A percentile compares a stretch with the other conserved stretches of the same genome.
Conservation (phyloP, 2,113 vertebrate genomes). For the Toxotes chatareus region DNA sequence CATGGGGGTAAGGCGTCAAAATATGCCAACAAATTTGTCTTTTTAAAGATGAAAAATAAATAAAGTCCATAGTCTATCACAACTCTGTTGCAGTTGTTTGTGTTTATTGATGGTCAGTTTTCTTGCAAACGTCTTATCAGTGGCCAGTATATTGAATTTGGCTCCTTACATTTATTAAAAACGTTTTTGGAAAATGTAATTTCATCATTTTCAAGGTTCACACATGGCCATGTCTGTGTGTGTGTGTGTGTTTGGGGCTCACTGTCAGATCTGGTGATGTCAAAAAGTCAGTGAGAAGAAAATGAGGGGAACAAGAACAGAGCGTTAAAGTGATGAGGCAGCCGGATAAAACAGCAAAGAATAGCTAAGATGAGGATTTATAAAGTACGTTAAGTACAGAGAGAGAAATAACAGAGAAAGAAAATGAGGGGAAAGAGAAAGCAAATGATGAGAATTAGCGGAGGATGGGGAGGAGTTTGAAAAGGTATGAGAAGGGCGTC, state of each 20-base stretch:
- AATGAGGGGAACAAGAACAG: constrained; percentile 49
- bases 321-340: not conserved
- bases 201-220: no score
- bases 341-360: not conserved
- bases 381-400: not conserved
- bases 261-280: constrained; percentile 33
- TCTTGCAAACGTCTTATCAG: no score
- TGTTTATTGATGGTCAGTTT: no score
- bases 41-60: no score
- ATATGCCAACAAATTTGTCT: no score
- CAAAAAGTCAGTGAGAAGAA: constrained; percentile 30
- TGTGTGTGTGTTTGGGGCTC: not conserved
- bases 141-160: no score
- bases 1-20: no score
- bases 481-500: not conserved
- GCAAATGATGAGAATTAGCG: not conserved
- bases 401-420: not conserved
- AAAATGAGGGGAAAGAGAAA: not conserved
- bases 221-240: no score
- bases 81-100: no score
- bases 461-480: not conserved
- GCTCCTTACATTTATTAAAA: no score
- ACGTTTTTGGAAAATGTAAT: no score
- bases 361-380: not conserved
- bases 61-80: no score